These are phyloP conservation scores for Chaunax sp. DNA, from an alignment of 2,797 vertebrate species.

Conservation along the genomic window DNA sequence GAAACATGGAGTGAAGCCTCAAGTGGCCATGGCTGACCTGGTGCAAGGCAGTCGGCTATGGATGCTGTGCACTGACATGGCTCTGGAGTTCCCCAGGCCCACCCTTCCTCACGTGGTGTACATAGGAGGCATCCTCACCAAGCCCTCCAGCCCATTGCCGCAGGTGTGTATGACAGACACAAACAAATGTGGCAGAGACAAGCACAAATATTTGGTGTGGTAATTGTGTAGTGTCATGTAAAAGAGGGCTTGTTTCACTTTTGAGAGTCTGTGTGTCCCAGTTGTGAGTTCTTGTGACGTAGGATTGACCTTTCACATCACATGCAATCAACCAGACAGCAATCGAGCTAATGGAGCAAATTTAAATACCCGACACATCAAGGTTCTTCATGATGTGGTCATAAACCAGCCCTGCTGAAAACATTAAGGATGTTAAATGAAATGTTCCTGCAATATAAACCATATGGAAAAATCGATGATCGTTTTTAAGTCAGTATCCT, in stretches of 20 bases:
- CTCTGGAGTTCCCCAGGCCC: constrained; percentile 96
- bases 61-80: constrained; percentile 98
- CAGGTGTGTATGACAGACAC: constrained; percentile 87
- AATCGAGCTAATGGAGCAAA: too few relatives aligned
- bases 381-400: background rate
- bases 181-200: background rate
- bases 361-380: background rate
- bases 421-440: too few relatives aligned
- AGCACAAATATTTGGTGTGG: background rate
- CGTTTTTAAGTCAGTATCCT: too few relatives aligned
- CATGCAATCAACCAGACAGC: too few relatives aligned
- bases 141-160: constrained; percentile 91
- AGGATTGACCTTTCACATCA: background rate
- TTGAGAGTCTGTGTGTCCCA: background rate
- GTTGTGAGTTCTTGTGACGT: background rate
- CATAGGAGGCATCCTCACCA: constrained; percentile 97
- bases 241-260: background rate
- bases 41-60: constrained; percentile 95
- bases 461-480: too few relatives aligned
- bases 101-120: constrained; percentile 98
- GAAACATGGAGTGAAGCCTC: constrained; percentile 89
- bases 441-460: too few relatives aligned
- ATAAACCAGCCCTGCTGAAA: too few relatives aligned
- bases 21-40: constrained; percentile 92
- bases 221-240: background rate